Evolutionary conservation across 2,888 invertebrate species (phyloP).

Genomic region (Netelia melanura): DNA sequence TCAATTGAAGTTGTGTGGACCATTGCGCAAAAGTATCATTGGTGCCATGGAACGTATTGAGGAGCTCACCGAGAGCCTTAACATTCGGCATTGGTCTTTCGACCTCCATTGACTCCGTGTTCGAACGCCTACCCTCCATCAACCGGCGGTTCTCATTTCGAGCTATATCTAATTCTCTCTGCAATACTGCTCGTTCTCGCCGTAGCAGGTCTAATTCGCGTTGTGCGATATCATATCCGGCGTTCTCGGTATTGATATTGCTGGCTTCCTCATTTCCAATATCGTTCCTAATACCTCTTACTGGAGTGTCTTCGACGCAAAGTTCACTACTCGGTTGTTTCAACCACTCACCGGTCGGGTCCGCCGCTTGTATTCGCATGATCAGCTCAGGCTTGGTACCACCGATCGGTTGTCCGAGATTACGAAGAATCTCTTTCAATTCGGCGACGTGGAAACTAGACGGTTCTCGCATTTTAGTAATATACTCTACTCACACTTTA

Average conservation of each 20-base stretch:
- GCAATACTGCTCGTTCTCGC: constrained; percentile 18
- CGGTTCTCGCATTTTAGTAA: constrained; percentile 20
- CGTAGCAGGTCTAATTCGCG: constrained; percentile 23
- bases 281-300: not conserved
- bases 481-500: not conserved
- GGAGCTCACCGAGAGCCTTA: constrained; percentile 24
- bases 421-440: constrained; percentile 2
- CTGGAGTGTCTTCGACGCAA: not conserved
- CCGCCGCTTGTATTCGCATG: constrained; percentile 17
- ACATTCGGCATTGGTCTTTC: not conserved
- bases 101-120: not conserved
- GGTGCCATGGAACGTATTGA: constrained; percentile 13
- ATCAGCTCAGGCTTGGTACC: constrained; percentile 35
- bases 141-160: not conserved
- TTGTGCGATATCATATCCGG: not conserved
- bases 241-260: not conserved
- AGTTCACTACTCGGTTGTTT: no score
- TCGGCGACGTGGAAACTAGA: constrained; percentile 19
- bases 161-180: constrained; percentile 19
- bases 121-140: not conserved
- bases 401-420: not conserved
- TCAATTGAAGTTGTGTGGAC: constrained; percentile 11
- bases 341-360: constrained; percentile 32
- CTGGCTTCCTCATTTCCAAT: not conserved
- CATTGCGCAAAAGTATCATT: constrained; percentile 27